These are phyloP conservation scores for Drosophila repletoides DNA, from an alignment of 1,140 invertebrate genomes.

Conservation along the genomic window DNA sequence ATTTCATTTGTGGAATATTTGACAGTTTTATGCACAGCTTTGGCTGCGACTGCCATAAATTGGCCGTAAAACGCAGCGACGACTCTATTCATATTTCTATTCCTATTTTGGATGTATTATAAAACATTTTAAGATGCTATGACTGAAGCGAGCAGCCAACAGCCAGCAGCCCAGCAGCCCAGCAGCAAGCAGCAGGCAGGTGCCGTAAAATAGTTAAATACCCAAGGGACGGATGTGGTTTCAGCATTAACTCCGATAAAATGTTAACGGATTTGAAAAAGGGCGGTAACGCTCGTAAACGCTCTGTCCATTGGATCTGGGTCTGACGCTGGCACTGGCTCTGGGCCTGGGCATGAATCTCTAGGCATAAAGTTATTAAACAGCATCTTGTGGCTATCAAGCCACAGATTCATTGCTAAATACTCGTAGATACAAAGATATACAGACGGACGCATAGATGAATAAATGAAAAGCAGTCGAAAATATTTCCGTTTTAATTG, in stretches of 20 bases:
- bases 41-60: conserved; percentile 17
- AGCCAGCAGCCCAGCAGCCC: too few species aligned
- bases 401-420: too few species aligned
- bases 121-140: conserved; percentile 17
- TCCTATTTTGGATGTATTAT: neutral
- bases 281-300: conserved; percentile 33
- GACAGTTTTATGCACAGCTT: conserved; percentile 36
- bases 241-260: neutral
- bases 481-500: conserved; percentile 77
- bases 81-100: conserved; percentile 40
- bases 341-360: too few species aligned
- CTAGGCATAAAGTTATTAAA: conserved; percentile 43
- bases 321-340: neutral
- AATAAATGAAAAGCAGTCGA: conserved; percentile 33
- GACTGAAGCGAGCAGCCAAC: too few species aligned
- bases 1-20: conserved; percentile 24
- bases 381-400: conserved; percentile 23
- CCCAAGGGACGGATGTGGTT: conserved; percentile 21
- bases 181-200: conserved; percentile 21
- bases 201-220: conserved; percentile 31
- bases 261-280: conserved; percentile 31
- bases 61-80: conserved; percentile 24
- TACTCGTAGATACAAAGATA: too few species aligned
- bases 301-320: neutral
- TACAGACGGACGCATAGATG: neutral